These are phyloP conservation scores for Danaus plexippus DNA, from an alignment of 1,140 invertebrate genomes.

Conservation along the genomic window DNA sequence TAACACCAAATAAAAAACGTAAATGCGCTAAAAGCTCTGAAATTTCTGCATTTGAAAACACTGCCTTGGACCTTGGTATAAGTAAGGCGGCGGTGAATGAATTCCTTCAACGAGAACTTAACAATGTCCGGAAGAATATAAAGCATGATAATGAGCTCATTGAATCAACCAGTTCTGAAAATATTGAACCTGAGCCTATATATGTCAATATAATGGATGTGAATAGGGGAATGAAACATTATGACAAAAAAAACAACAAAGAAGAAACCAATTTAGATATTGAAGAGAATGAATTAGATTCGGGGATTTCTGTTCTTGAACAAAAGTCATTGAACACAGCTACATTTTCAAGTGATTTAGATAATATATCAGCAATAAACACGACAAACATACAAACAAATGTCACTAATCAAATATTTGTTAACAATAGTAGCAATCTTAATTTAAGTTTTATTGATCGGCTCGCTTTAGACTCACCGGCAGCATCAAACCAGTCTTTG, in stretches of 20 bases:
- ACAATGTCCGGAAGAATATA: slow-evolving; percentile 62
- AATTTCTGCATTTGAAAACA: slow-evolving; percentile 59
- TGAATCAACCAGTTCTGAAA: slow-evolving; percentile 21
- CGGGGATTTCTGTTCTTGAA: slow-evolving; percentile 49
- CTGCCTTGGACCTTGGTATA: slow-evolving; percentile 57
- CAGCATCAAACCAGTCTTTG: slow-evolving; percentile 50
- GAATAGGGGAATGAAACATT: slow-evolving; percentile 4
- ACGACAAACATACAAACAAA: slow-evolving; percentile 49
- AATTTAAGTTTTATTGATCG: slow-evolving; percentile 68
- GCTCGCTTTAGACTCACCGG: slow-evolving; percentile 57
- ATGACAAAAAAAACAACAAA: slow-evolving; percentile 7
- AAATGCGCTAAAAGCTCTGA: slow-evolving; percentile 57
- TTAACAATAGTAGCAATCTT: slow-evolving; percentile 53
- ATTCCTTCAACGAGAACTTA: slow-evolving; percentile 53
- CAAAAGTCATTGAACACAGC: slow-evolving; percentile 35
- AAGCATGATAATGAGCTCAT: slow-evolving; percentile 18
- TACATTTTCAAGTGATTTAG: slow-evolving; percentile 18
- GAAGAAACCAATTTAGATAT: slow-evolving; percentile 14
- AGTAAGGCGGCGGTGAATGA: slow-evolving; percentile 56
- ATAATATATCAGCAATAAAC: slow-evolving; percentile 33
- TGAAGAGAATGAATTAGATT: slow-evolving; percentile 28
- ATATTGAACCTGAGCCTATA: slow-evolving; percentile 33
- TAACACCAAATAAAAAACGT: slow-evolving; percentile 55
- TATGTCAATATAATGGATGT: slow-evolving; percentile 47
- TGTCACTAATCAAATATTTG: slow-evolving; percentile 52